Evolutionary conservation across 2,797 vertebrate species (phyloP), one percentile per base, ranked within the genome.

Genomic region (Tachyglossus aculeatus): DNA sequence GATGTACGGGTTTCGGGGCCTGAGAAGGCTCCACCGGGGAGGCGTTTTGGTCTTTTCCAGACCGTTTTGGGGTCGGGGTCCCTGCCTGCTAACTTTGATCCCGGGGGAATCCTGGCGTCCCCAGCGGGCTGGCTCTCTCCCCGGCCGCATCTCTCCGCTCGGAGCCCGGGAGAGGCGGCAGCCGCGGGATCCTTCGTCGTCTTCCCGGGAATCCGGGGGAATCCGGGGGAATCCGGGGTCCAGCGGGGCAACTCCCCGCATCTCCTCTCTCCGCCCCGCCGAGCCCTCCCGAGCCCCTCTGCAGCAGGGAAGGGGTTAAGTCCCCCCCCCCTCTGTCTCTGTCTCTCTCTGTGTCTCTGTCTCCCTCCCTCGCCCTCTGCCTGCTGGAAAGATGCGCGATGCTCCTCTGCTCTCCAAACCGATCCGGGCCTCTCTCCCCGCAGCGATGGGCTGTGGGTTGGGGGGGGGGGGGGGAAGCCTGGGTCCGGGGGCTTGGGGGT

Each of bases 391-490:
- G 43, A 59, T 37, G 47, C 68, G 45, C 67, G 80, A 58, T 37
- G 21, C 29, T 32, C 50, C 65, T n/a, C 25, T 64, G 65, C 54
- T 48, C 55, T 27, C 56, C 52, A 44, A 81, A 43, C 37, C 41
- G 47, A 25, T 59, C 73, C 40, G 10, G n/a, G n/a, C 7, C 4
- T 44, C 70, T 79, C 83, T 74, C 74, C 86, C 82, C 79, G 63
- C 64, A 67, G 37, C 29, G 15, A 1, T 34, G 40, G 40, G 19
- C 53, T 45, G 18, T 57, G 45, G 82, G 90, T 83, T 88, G 87
- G 81, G 33, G 69, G 82, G 79, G 85, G 58, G 66, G 87, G 81
- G 33, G 69, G 82, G 79, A 85, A 58, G 66, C 36, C n/a, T n/a
- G n/a, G n/a, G n/a, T n/a, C n/a, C n/a, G n/a, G n/a, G 66, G 40